Percentiles rank a stretch among this genome's conserved stretches.
These are phyloP conservation scores for Hypena proboscidalis DNA, from an alignment of 2,888 invertebrate genomes.

Conservation along the genomic window DNA sequence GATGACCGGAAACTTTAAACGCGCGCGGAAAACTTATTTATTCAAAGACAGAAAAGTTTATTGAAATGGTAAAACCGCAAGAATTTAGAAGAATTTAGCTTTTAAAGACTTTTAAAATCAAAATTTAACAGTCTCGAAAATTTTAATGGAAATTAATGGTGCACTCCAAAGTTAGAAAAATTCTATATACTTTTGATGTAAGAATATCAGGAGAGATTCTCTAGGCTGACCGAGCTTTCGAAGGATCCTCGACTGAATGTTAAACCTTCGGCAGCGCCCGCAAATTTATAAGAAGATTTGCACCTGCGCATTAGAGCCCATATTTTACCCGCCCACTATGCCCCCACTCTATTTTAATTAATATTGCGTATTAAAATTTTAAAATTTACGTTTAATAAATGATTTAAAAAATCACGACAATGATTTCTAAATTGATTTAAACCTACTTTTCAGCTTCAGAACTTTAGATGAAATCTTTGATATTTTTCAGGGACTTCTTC, in stretches of 20 bases:
- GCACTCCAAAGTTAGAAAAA: constrained; percentile 11
- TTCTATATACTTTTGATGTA: constrained; percentile 7
- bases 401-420: too few relatives aligned
- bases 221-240: constrained; percentile 17
- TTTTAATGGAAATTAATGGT: too few relatives aligned
- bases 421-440: too few relatives aligned
- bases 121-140: too few relatives aligned
- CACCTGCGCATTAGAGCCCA: constrained; percentile 56
- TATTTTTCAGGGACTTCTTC: too few relatives aligned
- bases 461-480: too few relatives aligned
- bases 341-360: constrained; percentile 25
- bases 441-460: too few relatives aligned
- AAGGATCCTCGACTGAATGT: constrained; percentile 28
- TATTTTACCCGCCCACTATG: constrained; percentile 25
- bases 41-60: constrained; percentile 13
- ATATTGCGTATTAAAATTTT: constrained; percentile 1
- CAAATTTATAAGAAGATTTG: constrained; percentile 42
- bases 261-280: constrained; percentile 14
- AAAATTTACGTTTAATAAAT: constrained; percentile 3
- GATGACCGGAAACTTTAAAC: background rate
- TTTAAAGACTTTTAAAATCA: background rate
- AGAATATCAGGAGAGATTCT: constrained; percentile 19
- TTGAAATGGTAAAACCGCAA: too few relatives aligned
- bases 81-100: background rate
- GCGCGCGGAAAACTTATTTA: constrained; percentile 9